Evolutionary conservation across 2,888 invertebrate genomes (phyloP).

Genomic region (Drosophila maculinotata): DNA sequence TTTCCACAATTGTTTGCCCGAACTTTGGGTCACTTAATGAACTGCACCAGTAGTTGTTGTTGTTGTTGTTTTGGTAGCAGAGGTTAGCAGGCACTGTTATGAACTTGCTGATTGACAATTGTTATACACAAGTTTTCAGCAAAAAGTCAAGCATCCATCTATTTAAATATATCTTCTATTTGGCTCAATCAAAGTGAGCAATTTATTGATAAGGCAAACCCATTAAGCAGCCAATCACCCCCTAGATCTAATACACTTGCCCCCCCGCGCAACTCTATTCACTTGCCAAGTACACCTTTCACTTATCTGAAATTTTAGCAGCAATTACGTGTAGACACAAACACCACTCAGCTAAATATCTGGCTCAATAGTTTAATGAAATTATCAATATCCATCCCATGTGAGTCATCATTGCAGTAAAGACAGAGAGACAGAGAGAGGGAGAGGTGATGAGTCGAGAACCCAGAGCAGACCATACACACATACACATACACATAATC

Average conservation of each 20-base stretch:
- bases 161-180: constrained; percentile 1
- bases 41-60: constrained; percentile 28
- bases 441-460: constrained; percentile 24
- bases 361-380: constrained; percentile 79
- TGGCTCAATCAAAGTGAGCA: constrained; percentile 59
- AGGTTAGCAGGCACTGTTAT: neutral
- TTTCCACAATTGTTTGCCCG: constrained; percentile 53
- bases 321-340: constrained; percentile 69
- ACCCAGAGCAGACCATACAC: constrained; percentile 17
- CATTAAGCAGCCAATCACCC: constrained; percentile 11
- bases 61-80: too few relatives aligned
- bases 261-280: neutral
- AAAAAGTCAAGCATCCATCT: constrained; percentile 2
- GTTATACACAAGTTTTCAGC: neutral
- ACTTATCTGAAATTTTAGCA: constrained; percentile 61
- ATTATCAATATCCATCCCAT: constrained; percentile 72
- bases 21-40: constrained; percentile 61
- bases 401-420: constrained; percentile 66
- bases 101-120: neutral
- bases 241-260: constrained; percentile 29
- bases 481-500: constrained; percentile 60
- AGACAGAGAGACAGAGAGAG: neutral
- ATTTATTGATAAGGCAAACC: constrained; percentile 37
- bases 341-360: constrained; percentile 58
- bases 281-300: constrained; percentile 59